phyloP scores from a whole-genome alignment of 2,797 vertebrate genomes.

The Enteromius anoplus region DNA sequence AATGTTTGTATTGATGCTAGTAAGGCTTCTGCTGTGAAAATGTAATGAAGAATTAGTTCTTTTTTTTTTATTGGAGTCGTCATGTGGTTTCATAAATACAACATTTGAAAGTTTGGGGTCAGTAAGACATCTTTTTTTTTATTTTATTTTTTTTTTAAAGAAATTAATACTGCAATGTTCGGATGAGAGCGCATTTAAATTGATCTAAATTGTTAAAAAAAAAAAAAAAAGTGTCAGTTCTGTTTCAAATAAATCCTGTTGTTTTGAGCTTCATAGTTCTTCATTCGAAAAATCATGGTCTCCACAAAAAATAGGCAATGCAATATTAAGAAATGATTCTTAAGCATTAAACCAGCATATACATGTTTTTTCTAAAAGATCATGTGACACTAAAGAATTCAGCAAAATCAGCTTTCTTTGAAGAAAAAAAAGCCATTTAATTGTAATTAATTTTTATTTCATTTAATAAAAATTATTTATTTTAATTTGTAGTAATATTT shows the following conservation, averaged over 20 bases:
- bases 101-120: not conserved
- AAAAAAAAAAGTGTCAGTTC: not conserved
- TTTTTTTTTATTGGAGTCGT: not conserved
- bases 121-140: not conserved
- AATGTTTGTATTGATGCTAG: conserved; percentile 28
- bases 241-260: not conserved
- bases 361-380: not conserved
- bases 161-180: not conserved
- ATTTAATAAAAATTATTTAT: not conserved
- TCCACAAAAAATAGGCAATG: not conserved
- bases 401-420: not conserved
- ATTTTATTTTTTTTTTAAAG: not conserved
- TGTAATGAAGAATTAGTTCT: not conserved
- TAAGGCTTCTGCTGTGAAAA: not conserved
- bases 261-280: not conserved
- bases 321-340: not conserved
- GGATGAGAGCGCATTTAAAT: not conserved
- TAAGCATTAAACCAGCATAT: not conserved
- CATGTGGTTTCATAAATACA: not conserved
- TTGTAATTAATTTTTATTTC: too few relatives aligned
- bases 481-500: not conserved
- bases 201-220: not conserved
- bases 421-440: too few relatives aligned
- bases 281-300: not conserved
- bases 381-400: not conserved